phyloP scores from a whole-genome alignment of 2,888 invertebrate genomes.

The Coelopa pilipes region DNA sequence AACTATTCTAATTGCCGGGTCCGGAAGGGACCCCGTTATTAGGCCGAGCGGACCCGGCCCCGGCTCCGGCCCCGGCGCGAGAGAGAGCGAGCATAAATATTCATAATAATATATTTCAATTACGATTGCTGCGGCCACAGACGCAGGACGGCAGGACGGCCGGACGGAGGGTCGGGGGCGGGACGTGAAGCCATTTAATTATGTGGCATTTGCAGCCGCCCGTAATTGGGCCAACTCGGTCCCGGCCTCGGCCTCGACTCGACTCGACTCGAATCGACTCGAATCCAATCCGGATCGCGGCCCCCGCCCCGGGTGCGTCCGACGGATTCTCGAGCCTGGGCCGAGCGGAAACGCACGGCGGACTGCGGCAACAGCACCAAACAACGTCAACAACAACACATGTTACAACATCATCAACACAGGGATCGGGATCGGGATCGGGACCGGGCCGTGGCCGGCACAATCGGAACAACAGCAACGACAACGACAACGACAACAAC shows the following conservation, averaged over 20 bases:
- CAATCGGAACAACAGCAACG: neutral
- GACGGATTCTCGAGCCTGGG: constrained; percentile 18
- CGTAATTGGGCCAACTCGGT: constrained; percentile 29
- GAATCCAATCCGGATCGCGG: no score
- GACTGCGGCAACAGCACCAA: neutral
- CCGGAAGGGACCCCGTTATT: constrained; percentile 19
- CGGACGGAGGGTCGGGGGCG: no score
- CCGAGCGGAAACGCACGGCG: neutral
- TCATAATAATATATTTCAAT: constrained; percentile 65
- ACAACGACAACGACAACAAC: neutral
- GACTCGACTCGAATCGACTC: no score
- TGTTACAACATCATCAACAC: no score
- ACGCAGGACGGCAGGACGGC: no score
- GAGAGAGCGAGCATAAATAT: constrained; percentile 56
- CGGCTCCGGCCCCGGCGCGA: neutral
- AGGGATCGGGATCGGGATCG: neutral
- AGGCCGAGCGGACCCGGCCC: neutral
- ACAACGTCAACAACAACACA: no score
- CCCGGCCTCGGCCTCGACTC: no score
- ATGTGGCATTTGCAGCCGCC: constrained; percentile 34
- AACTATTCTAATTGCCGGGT: constrained; percentile 26
- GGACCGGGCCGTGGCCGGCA: neutral
- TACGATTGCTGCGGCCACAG: constrained; percentile 46
- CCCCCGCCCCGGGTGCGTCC: neutral
- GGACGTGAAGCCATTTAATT: constrained; percentile 36